phyloP scores from a whole-genome alignment of 2,888 invertebrate species.

The Polydrusus pterygomalis region DNA sequence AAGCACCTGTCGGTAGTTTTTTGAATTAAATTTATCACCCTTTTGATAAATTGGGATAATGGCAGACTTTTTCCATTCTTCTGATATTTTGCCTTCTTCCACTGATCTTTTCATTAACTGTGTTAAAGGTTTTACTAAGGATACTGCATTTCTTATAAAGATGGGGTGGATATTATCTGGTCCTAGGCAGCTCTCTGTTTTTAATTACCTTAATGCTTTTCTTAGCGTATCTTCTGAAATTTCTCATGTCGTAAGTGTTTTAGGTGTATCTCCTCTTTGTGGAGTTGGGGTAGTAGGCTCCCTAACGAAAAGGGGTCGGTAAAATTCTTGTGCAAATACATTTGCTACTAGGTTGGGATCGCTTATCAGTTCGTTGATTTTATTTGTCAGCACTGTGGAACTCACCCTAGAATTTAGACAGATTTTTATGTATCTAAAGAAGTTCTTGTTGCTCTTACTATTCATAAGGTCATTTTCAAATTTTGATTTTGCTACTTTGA shows the following conservation, averaged over 20 bases:
- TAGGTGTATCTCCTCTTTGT: too few relatives aligned
- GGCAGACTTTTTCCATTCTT: background rate
- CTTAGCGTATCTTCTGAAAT: background rate
- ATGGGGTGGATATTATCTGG: background rate
- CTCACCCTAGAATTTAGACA: too few relatives aligned
- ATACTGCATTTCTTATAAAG: background rate
- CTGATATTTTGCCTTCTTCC: too few relatives aligned
- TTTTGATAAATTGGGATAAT: background rate
- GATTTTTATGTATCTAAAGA: too few relatives aligned
- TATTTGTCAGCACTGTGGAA: too few relatives aligned
- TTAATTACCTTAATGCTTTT: background rate
- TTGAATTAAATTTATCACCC: background rate
- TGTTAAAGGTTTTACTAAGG: background rate
- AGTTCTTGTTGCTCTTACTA: too few relatives aligned
- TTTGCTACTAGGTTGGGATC: background rate
- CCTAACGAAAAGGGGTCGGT: too few relatives aligned
- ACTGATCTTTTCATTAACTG: background rate
- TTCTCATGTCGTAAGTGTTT: too few relatives aligned
- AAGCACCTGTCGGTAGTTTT: background rate
- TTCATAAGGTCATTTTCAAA: too few relatives aligned
- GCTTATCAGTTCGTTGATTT: constrained; percentile 1
- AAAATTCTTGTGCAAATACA: too few relatives aligned
- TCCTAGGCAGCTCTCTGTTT: background rate
- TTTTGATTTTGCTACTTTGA: too few relatives aligned
- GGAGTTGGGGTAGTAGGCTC: too few relatives aligned